A percentile compares a stretch with the other conserved stretches of the same genome.
phyloP scores from a whole-genome alignment of 2,888 invertebrate genomes.

The Agrilus mali region DNA sequence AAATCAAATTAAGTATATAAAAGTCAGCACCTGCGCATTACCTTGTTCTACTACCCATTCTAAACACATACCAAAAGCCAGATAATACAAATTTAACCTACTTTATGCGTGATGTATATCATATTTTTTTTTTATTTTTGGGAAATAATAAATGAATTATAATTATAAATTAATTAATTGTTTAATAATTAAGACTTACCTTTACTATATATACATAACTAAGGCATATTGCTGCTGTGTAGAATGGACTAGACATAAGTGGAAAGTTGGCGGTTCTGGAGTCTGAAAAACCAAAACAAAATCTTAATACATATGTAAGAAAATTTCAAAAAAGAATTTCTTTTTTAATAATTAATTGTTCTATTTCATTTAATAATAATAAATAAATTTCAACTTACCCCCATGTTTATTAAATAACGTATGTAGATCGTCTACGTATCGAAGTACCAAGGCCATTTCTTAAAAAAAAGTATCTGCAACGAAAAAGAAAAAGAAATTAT shows the following conservation, averaged over 20 bases:
- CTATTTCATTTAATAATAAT: slow-evolving; percentile 1
- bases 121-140: too few species aligned
- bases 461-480: slow-evolving; percentile 38
- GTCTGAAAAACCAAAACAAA: slow-evolving; percentile 49
- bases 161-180: neutral
- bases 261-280: slow-evolving; percentile 82
- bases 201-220: slow-evolving; percentile 84
- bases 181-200: slow-evolving; percentile 35
- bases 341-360: neutral
- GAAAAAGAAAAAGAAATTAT: slow-evolving; percentile 17
- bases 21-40: too few species aligned
- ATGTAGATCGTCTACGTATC: slow-evolving; percentile 67
- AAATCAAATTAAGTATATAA: too few species aligned
- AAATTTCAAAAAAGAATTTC: slow-evolving; percentile 1
- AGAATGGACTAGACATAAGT: slow-evolving; percentile 88
- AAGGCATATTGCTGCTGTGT: slow-evolving; percentile 81
- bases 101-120: too few species aligned
- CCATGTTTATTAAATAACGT: slow-evolving; percentile 71
- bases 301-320: neutral
- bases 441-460: slow-evolving; percentile 69
- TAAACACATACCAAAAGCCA: too few species aligned
- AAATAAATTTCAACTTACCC: slow-evolving; percentile 45
- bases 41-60: too few species aligned
- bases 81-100: too few species aligned
- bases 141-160: too few species aligned